These are phyloP conservation scores for Hydrocynus forskahlii DNA, from an alignment of 2,797 vertebrate genomes.

Conservation along the genomic window DNA sequence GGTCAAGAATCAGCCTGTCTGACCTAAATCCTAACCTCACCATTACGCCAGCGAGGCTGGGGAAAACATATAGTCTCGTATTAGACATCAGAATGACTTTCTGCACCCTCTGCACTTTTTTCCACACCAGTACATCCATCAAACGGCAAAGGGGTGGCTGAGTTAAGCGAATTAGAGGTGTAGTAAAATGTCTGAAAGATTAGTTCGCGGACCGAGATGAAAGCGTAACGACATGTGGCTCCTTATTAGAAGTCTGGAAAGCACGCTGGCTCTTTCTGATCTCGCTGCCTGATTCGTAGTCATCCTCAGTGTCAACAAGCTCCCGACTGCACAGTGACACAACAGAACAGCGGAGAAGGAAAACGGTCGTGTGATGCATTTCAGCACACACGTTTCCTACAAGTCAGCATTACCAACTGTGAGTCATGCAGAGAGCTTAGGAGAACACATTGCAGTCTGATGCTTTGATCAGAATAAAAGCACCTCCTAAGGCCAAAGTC, in stretches of 20 bases:
- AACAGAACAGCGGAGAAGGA: background rate
- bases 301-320: background rate
- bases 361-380: background rate
- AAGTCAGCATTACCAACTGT: background rate
- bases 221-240: background rate
- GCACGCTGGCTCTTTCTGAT: background rate
- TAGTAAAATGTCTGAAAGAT: background rate
- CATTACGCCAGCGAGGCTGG: background rate
- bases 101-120: background rate
- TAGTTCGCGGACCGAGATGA: background rate
- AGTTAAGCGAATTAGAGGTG: background rate
- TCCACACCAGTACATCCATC: background rate
- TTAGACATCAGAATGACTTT: background rate
- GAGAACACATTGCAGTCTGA: too few relatives aligned
- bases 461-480: constrained; percentile 14
- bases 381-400: background rate
- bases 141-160: background rate
- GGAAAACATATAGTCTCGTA: background rate
- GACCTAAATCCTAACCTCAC: constrained; percentile 7
- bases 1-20: constrained; percentile 5
- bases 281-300: background rate
- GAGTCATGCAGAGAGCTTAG: constrained; percentile 15
- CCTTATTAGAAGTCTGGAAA: background rate
- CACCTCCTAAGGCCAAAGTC: background rate
- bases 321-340: background rate